These are phyloP conservation scores for Eurytoma californica DNA, from an alignment of 2,888 invertebrate species.

Conservation along the genomic window DNA sequence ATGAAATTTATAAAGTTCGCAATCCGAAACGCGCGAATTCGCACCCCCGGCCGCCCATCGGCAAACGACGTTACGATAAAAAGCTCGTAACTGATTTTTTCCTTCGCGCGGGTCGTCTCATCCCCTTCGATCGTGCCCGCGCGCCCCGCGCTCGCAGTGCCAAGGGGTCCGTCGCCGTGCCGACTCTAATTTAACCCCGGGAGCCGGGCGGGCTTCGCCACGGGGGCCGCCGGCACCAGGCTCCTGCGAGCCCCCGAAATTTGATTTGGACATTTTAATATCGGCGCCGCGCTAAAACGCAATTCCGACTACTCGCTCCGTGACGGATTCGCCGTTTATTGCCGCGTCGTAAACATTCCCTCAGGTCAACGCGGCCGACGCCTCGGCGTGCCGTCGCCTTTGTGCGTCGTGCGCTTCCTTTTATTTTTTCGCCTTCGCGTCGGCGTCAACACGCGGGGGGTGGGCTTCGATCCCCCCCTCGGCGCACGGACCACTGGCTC, in stretches of 20 bases:
- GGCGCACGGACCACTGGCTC: conserved; percentile 42
- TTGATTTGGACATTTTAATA: conserved; percentile 58
- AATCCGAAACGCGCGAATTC: too few species aligned
- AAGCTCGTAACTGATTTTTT: conserved; percentile 38
- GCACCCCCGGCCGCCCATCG: too few species aligned
- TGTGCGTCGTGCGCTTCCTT: background rate
- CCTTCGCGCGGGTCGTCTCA: background rate
- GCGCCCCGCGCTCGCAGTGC: background rate
- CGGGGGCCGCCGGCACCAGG: conserved; percentile 23
- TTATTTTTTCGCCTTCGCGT: background rate
- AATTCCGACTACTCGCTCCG: conserved; percentile 48
- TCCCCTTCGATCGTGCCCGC: conserved; percentile 23
- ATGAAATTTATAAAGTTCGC: too few species aligned
- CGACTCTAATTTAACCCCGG: conserved; percentile 56
- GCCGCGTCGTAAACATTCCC: conserved; percentile 31
- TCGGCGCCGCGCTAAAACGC: conserved; percentile 43
- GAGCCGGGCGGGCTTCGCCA: background rate
- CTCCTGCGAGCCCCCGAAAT: conserved; percentile 33
- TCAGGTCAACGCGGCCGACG: conserved; percentile 23
- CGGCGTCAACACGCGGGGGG: too few species aligned
- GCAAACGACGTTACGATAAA: conserved; percentile 6
- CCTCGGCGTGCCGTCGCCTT: background rate
- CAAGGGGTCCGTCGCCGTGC: conserved; percentile 29
- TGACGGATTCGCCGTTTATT: conserved; percentile 52
- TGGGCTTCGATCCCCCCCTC: background rate